These are phyloP conservation scores for Margaritifera margaritifera DNA, from an alignment of 2,888 invertebrate genomes.

Conservation along the genomic window DNA sequence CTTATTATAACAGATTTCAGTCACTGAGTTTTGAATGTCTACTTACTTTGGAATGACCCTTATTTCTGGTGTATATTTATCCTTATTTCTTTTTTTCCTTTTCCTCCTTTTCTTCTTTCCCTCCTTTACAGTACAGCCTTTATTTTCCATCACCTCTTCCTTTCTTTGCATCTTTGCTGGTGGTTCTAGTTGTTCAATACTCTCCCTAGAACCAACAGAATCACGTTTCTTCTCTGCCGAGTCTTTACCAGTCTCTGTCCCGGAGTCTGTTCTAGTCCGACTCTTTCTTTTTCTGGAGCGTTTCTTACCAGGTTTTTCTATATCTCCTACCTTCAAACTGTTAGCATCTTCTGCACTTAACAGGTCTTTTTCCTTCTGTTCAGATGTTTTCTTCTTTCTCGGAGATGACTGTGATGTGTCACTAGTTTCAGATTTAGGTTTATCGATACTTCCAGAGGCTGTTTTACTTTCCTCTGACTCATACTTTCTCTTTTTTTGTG, in stretches of 20 bases:
- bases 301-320: constrained; percentile 23
- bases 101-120: constrained; percentile 36
- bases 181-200: background rate
- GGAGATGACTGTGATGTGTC: constrained; percentile 5
- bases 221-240: background rate
- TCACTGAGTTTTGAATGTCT: background rate
- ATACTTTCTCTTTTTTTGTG: constrained; percentile 1
- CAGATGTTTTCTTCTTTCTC: constrained; percentile 3
- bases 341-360: constrained; percentile 8
- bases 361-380: constrained; percentile 8
- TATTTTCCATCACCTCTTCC: constrained; percentile 22
- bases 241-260: constrained; percentile 8
- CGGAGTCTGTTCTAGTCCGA: constrained; percentile 19
- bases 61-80: constrained; percentile 49
- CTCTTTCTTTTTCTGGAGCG: constrained; percentile 38
- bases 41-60: constrained; percentile 64
- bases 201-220: background rate
- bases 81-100: constrained; percentile 48
- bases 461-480: constrained; percentile 6
- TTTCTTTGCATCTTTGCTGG: constrained; percentile 7
- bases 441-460: background rate
- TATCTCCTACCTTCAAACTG: constrained; percentile 8
- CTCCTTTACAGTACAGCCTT: background rate
- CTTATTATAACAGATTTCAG: background rate
- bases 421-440: constrained; percentile 3